These are phyloP conservation scores for Nezara viridula DNA, from an alignment of 2,888 invertebrate genomes.

Conservation along the genomic window DNA sequence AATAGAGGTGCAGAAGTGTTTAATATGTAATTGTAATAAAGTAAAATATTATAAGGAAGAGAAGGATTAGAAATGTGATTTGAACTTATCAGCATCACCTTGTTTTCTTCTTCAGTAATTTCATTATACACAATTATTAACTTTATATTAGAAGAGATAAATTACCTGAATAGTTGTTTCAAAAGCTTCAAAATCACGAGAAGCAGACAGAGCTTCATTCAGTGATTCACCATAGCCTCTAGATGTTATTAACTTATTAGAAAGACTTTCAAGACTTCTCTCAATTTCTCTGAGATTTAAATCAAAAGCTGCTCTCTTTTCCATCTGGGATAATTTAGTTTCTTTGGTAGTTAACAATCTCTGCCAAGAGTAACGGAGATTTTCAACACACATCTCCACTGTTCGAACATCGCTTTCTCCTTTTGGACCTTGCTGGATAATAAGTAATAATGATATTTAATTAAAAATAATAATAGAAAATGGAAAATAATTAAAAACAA, in stretches of 20 bases:
- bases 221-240: constrained; percentile 81
- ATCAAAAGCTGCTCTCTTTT: constrained; percentile 77
- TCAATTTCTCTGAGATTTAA: constrained; percentile 80
- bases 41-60: too few species aligned
- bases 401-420: constrained; percentile 80
- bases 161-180: constrained; percentile 82
- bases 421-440: constrained; percentile 73
- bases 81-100: too few species aligned
- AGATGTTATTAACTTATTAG: constrained; percentile 75
- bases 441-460: too few species aligned
- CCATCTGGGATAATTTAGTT: constrained; percentile 75
- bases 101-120: too few species aligned
- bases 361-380: constrained; percentile 77
- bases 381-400: constrained; percentile 76
- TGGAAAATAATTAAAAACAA: constrained; percentile 1
- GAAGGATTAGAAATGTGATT: too few species aligned
- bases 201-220: constrained; percentile 78
- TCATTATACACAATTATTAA: too few species aligned
- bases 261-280: constrained; percentile 78
- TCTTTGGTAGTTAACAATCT: constrained; percentile 75
- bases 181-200: constrained; percentile 80
- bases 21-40: too few species aligned
- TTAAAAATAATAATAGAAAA: too few species aligned
- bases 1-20: too few species aligned
- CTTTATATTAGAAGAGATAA: too few species aligned